Base-by-base conservation (phyloP, 2,888 invertebrate species). In the Notodonta ziczac region DNA sequence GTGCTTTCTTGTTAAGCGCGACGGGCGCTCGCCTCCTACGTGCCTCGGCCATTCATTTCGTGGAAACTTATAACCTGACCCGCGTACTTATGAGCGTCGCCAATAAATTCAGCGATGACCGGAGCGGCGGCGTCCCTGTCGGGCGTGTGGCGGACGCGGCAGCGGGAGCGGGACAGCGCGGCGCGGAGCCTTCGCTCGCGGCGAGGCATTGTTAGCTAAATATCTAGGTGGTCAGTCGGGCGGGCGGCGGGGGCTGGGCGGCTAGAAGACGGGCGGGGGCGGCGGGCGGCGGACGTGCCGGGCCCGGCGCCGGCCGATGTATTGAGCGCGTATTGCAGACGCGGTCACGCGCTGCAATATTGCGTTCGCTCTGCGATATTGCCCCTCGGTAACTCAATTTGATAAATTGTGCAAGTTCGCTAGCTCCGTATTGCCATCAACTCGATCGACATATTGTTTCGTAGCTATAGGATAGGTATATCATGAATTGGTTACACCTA, bases 341-440 rank as follows among this genome's bases (percentile, higher is more conserved):
- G 92, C 91, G 92, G 92, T 93, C 93, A 93, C 92, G 93, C 93
- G 93, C 92, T 91, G 93, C 93, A 93, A 93, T 93, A 93, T 93
- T 93, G 93, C 93, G 93, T 92, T 87, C 91, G 89, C 89, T 89
- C 84, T 86, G 84, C 91, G 90, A 92, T 93, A 93, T 93, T 93
- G 90, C 93, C 91, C 89, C 91, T 88, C 91, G 83, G 87, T 91
- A 93, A 93, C 92, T 93, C 91, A 91, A 91, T 92, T 93, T 93
- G 92, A 92, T 93, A 90, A 90, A 93, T 91, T 90, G 92, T 91
- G 83, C 90, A 89, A 91, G 90, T 90, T 90, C 86, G 82, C 88
- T 83, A 83, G 87, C 84, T 84, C 83, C 80, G 82, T 85, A 85
- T 83, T 83, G 88, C 85, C 82, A 82, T 85, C 80, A 83, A 81